A percentile compares a stretch with the other conserved stretches of the same genome.
These are phyloP conservation scores for Vanessa cardui DNA, from an alignment of 2,888 invertebrate genomes.

Conservation along the genomic window DNA sequence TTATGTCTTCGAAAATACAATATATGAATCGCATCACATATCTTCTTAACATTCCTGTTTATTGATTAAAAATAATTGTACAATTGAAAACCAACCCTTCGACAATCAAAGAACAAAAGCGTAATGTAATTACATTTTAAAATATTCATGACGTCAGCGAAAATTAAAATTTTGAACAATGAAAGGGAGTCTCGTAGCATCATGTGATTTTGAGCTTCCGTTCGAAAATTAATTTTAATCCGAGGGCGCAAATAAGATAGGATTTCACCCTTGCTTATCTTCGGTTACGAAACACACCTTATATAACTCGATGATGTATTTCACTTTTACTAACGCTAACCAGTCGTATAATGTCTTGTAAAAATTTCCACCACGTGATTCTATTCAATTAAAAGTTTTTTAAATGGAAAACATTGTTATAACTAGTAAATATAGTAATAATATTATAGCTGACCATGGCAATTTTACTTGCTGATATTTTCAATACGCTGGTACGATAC, in stretches of 20 bases:
- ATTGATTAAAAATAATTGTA: slow-evolving; percentile 1
- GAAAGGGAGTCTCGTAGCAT: slow-evolving; percentile 54
- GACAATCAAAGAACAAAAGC: slow-evolving; percentile 45
- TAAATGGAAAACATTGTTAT: no score
- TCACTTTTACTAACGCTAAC: neutral
- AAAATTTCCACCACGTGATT: no score
- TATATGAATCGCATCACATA: neutral
- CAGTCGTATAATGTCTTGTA: no score
- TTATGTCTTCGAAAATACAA: neutral
- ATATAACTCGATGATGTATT: slow-evolving; percentile 40
- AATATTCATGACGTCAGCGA: slow-evolving; percentile 62
- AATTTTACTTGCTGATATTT: no score
- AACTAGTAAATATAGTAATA: no score
- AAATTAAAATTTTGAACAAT: slow-evolving; percentile 73
- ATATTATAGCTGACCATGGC: no score
- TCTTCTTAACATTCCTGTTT: neutral
- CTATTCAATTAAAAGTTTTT: no score
- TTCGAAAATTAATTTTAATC: slow-evolving; percentile 80
- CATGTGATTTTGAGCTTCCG: slow-evolving; percentile 62
- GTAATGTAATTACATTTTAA: slow-evolving; percentile 37
- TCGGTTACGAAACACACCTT: slow-evolving; percentile 56
- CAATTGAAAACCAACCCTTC: slow-evolving; percentile 38
- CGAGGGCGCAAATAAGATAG: slow-evolving; percentile 74
- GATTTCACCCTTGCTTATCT: slow-evolving; percentile 75
- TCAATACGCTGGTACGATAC: no score